Conservation (phyloP, 2,113 vertebrate genomes). For the Trichomycterus rosablanca region DNA sequence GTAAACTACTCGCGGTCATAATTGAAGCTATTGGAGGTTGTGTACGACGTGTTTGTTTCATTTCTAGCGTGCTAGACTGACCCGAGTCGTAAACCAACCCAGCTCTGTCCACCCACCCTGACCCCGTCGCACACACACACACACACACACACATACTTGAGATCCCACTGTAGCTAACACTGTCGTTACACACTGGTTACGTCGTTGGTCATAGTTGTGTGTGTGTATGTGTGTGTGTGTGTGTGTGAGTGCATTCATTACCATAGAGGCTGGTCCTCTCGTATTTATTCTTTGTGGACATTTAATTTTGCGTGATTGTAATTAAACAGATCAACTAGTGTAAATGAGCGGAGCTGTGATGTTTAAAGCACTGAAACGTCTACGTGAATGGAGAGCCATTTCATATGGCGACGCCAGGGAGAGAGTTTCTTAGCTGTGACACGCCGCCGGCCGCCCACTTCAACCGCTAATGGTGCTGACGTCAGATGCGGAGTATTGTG, state of each 20-base stretch:
- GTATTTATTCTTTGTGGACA: conserved; percentile 35
- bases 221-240: conserved; percentile 3
- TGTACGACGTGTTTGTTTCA: not conserved
- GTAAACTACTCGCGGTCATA: conserved; percentile 1
- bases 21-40: conserved; percentile 4
- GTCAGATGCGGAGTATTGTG: conserved; percentile 10
- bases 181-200: not conserved
- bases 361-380: conserved; percentile 18
- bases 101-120: not conserved
- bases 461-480: conserved; percentile 39
- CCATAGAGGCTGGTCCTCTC: conserved; percentile 45
- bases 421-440: not conserved
- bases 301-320: conserved; percentile 18
- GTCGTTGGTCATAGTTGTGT: conserved; percentile 18
- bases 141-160: conserved; percentile 30
- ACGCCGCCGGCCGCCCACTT: not conserved
- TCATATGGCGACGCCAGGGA: conserved; percentile 22
- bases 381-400: conserved; percentile 19
- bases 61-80: not conserved
- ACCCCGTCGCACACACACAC: conserved; percentile 35
- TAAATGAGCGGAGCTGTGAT: conserved; percentile 18
- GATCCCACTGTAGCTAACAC: not conserved
- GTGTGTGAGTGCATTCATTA: no score
- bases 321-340: conserved; percentile 15
- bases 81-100: not conserved